Base-by-base conservation (phyloP, 2,888 invertebrate genomes). In the Eupithecia centaureata region DNA sequence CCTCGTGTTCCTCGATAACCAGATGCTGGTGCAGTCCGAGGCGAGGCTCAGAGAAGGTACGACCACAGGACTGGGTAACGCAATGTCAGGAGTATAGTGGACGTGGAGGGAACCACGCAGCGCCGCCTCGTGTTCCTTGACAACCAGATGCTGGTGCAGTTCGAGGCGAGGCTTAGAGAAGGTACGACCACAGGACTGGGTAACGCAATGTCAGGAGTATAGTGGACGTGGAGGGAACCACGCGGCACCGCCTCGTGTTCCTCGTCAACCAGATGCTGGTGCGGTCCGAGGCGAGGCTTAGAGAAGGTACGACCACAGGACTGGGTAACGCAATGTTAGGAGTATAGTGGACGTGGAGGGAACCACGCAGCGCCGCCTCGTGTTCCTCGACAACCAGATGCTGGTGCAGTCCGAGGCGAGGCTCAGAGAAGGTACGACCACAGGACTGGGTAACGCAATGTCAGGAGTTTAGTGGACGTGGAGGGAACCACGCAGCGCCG, bases 1-100 rank as follows among this genome's bases (percentile, higher is more conserved):
- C 69, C 95, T 99, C 8, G 95, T 98, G 2, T 99, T 99, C 89
- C 89, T 98, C 30, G 95, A 94, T 77, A 98, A 96, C 84, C 97
- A 97, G 86, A 96, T 96, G 86, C 95, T 98, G 3, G 96, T 99
- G 69, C 99, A 99, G 88, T 98, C 99, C 0, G 99, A 99, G 87
- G 96, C 96, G 0, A 95, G 94, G 82, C 85, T 97, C 0, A 96
- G 95, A 87, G 81, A 82, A 61, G 82, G 91, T 82, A 47, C 75
- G 32, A n/a, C 27, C 27, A 15, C 5, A 52, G 27, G 15, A 25
- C 52, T 52, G 7, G 52, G 52, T 27, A 22, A 47, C 35, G 35
- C 35, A 22, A 47, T 22, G 22, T 47, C 47, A 0, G 1, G 3
- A 47, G 22, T 18, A 47, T 22, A 47, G 96, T 98, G 13, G 91